phyloP scores from a whole-genome alignment of 2,113 vertebrate genomes.

The Gymnobelideus leadbeateri region DNA sequence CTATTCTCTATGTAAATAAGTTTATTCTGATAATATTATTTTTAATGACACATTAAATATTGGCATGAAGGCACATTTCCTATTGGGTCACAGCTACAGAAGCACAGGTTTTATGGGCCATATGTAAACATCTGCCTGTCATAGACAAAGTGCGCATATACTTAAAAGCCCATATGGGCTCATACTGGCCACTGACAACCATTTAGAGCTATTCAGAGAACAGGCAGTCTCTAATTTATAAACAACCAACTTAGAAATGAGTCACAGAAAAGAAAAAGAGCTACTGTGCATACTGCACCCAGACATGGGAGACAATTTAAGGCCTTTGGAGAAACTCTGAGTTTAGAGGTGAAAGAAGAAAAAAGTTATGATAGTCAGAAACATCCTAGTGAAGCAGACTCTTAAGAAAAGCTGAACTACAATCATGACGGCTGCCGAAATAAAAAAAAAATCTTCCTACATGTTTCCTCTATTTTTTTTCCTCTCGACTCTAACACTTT shows the following conservation, averaged over 20 bases:
- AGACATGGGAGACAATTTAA: neutral
- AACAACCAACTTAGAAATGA: neutral
- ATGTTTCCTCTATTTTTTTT: neutral
- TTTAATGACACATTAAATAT: neutral
- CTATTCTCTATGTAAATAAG: neutral
- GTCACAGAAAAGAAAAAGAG: neutral
- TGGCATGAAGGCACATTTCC: neutral
- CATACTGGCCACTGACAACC: neutral
- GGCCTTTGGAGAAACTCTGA: neutral
- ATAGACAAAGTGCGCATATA: neutral
- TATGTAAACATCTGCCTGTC: neutral
- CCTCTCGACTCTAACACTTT: neutral
- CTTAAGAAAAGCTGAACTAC: neutral
- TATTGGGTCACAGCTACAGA: neutral
- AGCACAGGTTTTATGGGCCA: neutral
- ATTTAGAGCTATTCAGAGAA: neutral
- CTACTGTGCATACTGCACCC: neutral
- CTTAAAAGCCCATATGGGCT: neutral
- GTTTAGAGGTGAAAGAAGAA: neutral
- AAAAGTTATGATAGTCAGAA: neutral
- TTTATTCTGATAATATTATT: neutral
- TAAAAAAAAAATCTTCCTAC: neutral
- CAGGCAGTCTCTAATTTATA: neutral
- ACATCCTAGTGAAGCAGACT: neutral
- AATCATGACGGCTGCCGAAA: neutral